Percentiles rank a stretch among this genome's conserved stretches.
phyloP scores from a whole-genome alignment of 2,113 vertebrate species.

The Eolophus roseicapilla region DNA sequence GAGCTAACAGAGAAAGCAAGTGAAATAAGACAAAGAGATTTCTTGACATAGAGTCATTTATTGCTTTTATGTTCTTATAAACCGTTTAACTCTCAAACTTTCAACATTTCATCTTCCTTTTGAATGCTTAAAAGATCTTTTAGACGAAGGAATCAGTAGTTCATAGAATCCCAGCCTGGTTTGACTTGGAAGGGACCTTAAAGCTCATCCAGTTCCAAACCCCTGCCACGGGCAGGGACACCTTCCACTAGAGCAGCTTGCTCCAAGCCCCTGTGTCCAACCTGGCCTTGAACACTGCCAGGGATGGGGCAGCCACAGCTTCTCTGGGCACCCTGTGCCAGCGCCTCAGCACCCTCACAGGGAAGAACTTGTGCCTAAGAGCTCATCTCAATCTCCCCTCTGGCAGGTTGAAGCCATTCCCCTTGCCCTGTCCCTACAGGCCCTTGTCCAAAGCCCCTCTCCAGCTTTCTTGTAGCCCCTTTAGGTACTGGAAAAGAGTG shows the following conservation, averaged over 20 bases:
- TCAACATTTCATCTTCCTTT: not conserved
- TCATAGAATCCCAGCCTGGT: not conserved
- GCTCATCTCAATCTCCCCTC: not conserved
- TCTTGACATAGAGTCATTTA: not conserved
- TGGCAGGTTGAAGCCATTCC: not conserved
- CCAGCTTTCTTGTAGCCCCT: not conserved
- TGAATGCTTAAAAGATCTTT: not conserved
- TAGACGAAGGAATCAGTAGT: not conserved
- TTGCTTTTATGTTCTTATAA: not conserved
- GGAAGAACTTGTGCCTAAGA: not conserved
- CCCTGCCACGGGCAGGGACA: not conserved
- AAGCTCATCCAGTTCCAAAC: not conserved
- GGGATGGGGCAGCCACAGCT: too few species aligned
- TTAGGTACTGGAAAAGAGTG: not conserved
- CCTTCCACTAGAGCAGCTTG: rapidly evolving
- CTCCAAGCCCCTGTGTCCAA: not conserved
- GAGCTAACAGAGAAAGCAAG: not conserved
- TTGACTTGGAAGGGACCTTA: not conserved
- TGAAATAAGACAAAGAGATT: not conserved
- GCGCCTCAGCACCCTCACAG: too few species aligned
- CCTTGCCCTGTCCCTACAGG: rapidly evolving
- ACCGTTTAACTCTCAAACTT: not conserved
- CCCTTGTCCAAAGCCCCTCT: not conserved
- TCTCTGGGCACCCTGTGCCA: too few species aligned
- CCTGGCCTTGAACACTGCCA: too few species aligned